A percentile compares a stretch with the other conserved stretches of the same genome.
Conservation (phyloP, 2,113 vertebrate genomes). For the Taurulus bubalis region DNA sequence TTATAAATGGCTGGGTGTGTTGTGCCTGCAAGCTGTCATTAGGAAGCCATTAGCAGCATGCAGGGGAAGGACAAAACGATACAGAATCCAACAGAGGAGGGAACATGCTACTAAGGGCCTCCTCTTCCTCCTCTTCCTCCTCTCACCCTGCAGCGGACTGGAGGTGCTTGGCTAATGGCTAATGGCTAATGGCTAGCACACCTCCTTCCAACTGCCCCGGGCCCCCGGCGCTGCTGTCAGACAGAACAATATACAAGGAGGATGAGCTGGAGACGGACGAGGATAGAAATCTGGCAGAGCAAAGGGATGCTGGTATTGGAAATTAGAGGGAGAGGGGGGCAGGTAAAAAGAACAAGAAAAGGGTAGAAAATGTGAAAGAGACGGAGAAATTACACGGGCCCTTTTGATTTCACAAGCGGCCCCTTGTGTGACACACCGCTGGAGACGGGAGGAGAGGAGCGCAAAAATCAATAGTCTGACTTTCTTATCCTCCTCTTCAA, state of each 20-base stretch:
- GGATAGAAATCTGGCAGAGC: conserved; percentile 49
- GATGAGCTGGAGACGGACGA: conserved; percentile 50
- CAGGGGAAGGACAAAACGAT: conserved; percentile 68
- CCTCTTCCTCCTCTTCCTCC: conserved; percentile 54
- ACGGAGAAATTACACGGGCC: conserved; percentile 25
- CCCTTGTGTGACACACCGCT: conserved; percentile 48
- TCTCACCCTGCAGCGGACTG: conserved; percentile 37
- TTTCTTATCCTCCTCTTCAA: conserved; percentile 47
- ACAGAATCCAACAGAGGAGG: conserved; percentile 65
- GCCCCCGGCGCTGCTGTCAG: conserved; percentile 60
- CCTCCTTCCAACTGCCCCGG: conserved; percentile 56
- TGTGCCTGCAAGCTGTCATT: conserved; percentile 82
- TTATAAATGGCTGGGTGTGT: conserved; percentile 78
- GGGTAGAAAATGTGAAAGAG: conserved; percentile 19
- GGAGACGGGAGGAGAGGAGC: conserved; percentile 17
- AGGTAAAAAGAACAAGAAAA: conserved; percentile 8
- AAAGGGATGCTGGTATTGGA: conserved; percentile 45
- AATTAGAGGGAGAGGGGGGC: not conserved
- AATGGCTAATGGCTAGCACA: conserved; percentile 65
- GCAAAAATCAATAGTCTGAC: conserved; percentile 53
- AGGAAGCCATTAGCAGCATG: conserved; percentile 81
- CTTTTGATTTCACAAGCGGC: conserved; percentile 38
- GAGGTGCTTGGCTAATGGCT: conserved; percentile 67
- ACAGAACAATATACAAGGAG: conserved; percentile 56
- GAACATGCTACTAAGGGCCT: conserved; percentile 61